Base-by-base conservation (phyloP, 2,888 invertebrate genomes). In the Pammene aurita region DNA sequence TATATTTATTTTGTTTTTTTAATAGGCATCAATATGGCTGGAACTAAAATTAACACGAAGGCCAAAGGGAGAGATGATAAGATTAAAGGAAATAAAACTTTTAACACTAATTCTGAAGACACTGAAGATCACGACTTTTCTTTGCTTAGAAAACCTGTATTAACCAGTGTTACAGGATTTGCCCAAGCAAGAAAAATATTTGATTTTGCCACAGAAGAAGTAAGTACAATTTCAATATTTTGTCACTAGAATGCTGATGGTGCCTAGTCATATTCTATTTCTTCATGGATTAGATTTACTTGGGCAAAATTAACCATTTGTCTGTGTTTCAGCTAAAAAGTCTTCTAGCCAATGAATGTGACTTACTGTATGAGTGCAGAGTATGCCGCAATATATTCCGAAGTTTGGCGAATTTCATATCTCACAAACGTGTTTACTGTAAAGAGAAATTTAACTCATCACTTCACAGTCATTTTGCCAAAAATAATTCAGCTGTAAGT, bases 391-490 rank as follows among this genome's bases (percentile, higher is more conserved):
- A 96, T 80, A 93, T 98, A 79, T 98, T 97, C 84, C 94, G 98
- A 76, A 97, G 97, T 83, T 90, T 98, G 73, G 95, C 96, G 14
- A 98, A 98, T 89, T 97, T 98, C 81, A 94, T 98, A 75, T 95
- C 97, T 44, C 98, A 98, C 84, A 98, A 98, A 88, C 93, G 97
- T 70, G 94, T 95, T 48, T 98, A 96, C 84, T 98, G 98, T 80
- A 93, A 87, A 74, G 93, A 94, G 67, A 93, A 92, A 73, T 95
- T 93, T 76, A 91, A 90, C 76, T 80, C 89, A 58, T 84, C 86
- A 4, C 71, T 87, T 66, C 90, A 92, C 79, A 89, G 89, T 54
- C 88, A 93, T 75, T 91, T 91, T 76, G 79, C 88, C 55, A 88
- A 88, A 73, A 84, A 88, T 74, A 80, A 84, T 75, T 90, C 91